These are phyloP conservation scores for Passer montanus DNA, from an alignment of 2,113 vertebrate species.

Conservation along the genomic window DNA sequence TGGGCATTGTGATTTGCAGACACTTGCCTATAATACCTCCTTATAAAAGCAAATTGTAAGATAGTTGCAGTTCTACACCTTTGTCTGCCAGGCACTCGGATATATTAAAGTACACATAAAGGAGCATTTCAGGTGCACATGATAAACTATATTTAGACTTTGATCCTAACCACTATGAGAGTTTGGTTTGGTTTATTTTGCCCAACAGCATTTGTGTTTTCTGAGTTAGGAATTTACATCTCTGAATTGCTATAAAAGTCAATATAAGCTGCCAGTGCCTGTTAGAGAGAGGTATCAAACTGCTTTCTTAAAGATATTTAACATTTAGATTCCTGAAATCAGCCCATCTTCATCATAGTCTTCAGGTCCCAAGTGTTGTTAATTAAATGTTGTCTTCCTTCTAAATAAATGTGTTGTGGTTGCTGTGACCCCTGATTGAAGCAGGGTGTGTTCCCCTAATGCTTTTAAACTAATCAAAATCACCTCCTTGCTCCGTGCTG, in stretches of 20 bases:
- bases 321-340: background rate
- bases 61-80: background rate
- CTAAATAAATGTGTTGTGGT: background rate
- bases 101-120: background rate
- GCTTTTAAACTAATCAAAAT: constrained; percentile 19
- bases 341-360: background rate
- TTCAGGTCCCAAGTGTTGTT: background rate
- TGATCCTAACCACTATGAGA: background rate
- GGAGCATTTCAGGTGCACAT: background rate
- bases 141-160: background rate
- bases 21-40: background rate
- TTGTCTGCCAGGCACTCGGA: background rate
- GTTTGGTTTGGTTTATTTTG: background rate
- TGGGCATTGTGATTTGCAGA: background rate
- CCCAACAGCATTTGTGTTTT: background rate
- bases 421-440: background rate
- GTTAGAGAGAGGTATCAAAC: background rate
- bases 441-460: background rate
- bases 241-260: background rate
- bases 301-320: background rate
- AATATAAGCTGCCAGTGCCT: background rate
- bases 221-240: background rate
- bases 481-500: background rate
- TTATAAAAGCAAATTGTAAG: background rate
- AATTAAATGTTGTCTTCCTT: background rate